Evolutionary conservation across 2,888 invertebrate genomes (phyloP).

Genomic region (Nematopogon swammerdamellus): DNA sequence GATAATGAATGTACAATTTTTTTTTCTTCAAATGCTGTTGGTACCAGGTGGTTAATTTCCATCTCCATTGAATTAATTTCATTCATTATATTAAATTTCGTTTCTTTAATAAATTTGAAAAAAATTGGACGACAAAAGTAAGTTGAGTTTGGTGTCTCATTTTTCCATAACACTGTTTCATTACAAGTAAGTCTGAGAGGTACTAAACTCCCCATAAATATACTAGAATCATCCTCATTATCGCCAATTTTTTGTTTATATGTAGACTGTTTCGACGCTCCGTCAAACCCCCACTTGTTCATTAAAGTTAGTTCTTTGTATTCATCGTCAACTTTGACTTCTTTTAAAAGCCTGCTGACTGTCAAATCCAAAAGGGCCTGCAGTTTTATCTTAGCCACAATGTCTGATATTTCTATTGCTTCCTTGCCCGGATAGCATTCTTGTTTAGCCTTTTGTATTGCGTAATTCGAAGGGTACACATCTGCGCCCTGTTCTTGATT

Average conservation of each 20-base stretch:
- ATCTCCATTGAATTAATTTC: not conserved
- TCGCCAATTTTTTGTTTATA: not conserved
- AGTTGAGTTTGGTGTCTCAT: not conserved
- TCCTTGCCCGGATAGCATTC: conserved; percentile 2
- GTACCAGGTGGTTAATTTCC: not conserved
- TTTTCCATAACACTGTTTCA: not conserved
- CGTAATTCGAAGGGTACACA: conserved; percentile 1
- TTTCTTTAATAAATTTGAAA: not conserved
- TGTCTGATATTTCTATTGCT: not conserved
- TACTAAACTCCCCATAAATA: not conserved
- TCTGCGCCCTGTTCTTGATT: conserved; percentile 2
- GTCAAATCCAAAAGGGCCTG: conserved; percentile 3
- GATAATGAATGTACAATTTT: not conserved
- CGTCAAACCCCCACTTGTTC: conserved; percentile 5
- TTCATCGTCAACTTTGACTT: not conserved
- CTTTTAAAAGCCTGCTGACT: conserved; percentile 1
- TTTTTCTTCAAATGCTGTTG: not conserved
- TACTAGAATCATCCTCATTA: not conserved
- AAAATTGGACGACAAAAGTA: not conserved
- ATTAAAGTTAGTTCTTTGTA: conserved; percentile 1
- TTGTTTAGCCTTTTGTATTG: conserved; percentile 2
- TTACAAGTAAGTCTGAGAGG: not conserved
- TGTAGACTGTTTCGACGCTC: not conserved
- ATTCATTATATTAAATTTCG: not conserved
- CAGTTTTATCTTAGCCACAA: conserved; percentile 1